Percentiles rank a stretch among this genome's conserved stretches.
Evolutionary conservation across 2,797 vertebrate genomes (phyloP).

Genomic region (Melanotaenia boesemani): DNA sequence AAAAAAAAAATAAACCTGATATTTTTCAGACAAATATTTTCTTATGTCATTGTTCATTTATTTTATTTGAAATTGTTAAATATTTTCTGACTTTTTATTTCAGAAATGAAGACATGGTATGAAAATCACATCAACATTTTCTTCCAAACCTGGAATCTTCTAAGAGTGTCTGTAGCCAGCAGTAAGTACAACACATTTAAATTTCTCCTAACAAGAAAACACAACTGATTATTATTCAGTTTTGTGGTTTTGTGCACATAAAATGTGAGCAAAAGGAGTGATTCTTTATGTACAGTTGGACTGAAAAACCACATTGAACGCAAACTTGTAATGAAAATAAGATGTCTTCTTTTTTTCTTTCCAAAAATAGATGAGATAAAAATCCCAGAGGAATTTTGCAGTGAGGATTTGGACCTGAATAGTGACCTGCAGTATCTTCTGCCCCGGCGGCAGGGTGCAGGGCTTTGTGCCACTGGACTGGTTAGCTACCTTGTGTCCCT

Average conservation of each 20-base stretch:
- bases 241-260: background rate
- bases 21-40: background rate
- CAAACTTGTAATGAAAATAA: background rate
- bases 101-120: slow-evolving; percentile 42
- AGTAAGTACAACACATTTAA: slow-evolving; percentile 36
- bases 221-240: background rate
- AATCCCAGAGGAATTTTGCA: slow-evolving; percentile 85
- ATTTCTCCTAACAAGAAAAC: background rate
- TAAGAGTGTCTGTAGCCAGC: slow-evolving; percentile 74
- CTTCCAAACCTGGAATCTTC: slow-evolving; percentile 88
- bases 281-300: background rate
- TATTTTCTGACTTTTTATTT: slow-evolving; percentile 6
- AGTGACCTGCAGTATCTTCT: slow-evolving; percentile 83
- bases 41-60: background rate
- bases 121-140: slow-evolving; percentile 76
- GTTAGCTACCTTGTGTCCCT: slow-evolving; percentile 87
- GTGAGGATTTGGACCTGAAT: slow-evolving; percentile 76
- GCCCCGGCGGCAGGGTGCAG: slow-evolving; percentile 84
- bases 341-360: background rate
- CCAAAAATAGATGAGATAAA: slow-evolving; percentile 85
- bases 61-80: background rate
- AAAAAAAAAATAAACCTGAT: background rate
- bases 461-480: slow-evolving; percentile 88
- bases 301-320: background rate
- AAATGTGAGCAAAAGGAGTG: background rate